Conservation (phyloP, 2,888 invertebrate species). For the Oasisia sp. region DNA sequence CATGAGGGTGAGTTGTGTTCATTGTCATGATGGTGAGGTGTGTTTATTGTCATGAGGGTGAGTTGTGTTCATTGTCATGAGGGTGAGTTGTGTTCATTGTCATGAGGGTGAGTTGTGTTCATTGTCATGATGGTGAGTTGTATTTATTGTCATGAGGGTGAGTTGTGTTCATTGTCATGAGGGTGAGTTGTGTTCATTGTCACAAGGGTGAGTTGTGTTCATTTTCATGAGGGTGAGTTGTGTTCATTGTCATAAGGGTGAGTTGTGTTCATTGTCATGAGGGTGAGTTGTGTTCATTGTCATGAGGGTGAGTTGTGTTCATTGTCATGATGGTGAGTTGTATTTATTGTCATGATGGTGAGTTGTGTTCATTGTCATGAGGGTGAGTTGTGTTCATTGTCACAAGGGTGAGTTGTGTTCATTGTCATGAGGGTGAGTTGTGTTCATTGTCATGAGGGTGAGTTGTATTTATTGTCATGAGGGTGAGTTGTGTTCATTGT, state of each 20-base stretch:
- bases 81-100: neutral
- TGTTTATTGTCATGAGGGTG: constrained; percentile 13
- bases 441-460: neutral
- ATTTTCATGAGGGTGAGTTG: neutral
- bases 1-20: neutral
- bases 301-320: neutral
- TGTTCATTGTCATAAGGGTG: neutral
- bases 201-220: neutral
- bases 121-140: neutral
- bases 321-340: neutral
- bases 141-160: too few species aligned
- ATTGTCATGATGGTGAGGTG: neutral
- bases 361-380: constrained; percentile 6
- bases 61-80: neutral
- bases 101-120: constrained; percentile 7
- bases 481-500: constrained; percentile 8
- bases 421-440: neutral
- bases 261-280: neutral
- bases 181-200: neutral
- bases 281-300: neutral
- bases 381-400: neutral
- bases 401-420: neutral
- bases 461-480: neutral
- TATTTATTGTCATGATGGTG: neutral
- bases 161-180: too few species aligned